Evolutionary conservation across 2,888 invertebrate genomes (phyloP).

Genomic region (Tachina grossa): DNA sequence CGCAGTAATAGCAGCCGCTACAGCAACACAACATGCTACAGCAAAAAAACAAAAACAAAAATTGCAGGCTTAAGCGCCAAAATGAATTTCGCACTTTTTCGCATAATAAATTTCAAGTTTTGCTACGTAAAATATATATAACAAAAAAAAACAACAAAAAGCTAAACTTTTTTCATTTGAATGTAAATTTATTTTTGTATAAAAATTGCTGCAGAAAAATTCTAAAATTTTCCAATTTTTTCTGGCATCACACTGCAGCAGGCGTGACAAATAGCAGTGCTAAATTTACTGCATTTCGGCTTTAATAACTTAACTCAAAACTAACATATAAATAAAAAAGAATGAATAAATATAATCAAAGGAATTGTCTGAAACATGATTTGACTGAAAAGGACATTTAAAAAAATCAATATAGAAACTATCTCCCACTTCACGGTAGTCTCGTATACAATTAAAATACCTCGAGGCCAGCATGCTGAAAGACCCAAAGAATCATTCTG

Average conservation of each 20-base stretch:
- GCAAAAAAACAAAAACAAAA: slow-evolving; percentile 63
- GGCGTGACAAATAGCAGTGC: slow-evolving; percentile 79
- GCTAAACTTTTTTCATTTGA: slow-evolving; percentile 71
- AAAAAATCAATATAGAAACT: too few relatives aligned
- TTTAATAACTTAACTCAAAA: slow-evolving; percentile 1
- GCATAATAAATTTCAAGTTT: slow-evolving; percentile 82
- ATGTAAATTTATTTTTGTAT: slow-evolving; percentile 67
- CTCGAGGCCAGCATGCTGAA: too few relatives aligned
- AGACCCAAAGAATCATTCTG: too few relatives aligned
- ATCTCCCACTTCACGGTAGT: too few relatives aligned
- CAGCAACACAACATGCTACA: slow-evolving; percentile 32
- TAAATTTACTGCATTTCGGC: slow-evolving; percentile 72
- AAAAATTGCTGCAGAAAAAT: slow-evolving; percentile 47
- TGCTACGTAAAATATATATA: slow-evolving; percentile 71
- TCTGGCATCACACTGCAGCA: slow-evolving; percentile 39
- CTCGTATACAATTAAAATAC: too few relatives aligned
- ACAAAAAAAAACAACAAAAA: slow-evolving; percentile 71
- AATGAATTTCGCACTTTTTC: slow-evolving; percentile 82
- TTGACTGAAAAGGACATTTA: background rate
- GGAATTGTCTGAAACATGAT: background rate
- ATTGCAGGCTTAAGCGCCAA: slow-evolving; percentile 75
- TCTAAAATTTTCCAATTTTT: slow-evolving; percentile 2
- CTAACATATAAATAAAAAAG: background rate
- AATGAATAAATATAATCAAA: background rate
- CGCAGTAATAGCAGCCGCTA: slow-evolving; percentile 45